Base-by-base conservation (phyloP, 2,797 vertebrate species). In the Halcyon chelicuti region DNA sequence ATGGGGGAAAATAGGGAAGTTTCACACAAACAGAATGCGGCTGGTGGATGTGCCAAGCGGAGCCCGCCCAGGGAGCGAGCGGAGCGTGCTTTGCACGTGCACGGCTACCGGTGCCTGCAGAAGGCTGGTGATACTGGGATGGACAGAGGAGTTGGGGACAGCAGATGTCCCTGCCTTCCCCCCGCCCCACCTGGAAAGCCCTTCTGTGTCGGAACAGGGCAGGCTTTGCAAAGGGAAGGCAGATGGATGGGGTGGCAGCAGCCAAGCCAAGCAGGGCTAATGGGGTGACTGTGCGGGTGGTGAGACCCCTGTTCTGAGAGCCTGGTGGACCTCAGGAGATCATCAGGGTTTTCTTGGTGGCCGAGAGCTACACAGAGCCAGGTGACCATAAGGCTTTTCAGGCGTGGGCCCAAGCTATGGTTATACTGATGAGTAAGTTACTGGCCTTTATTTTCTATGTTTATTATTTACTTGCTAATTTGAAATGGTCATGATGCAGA, bases 1-100 rank as follows among this genome's bases (percentile, higher is more conserved):
- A 95, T 92, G 71, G 83, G 40, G 65, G 82, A 92, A 95, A 95
- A 95, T 84, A 89, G 20, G 77, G 80, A 95, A 95, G 33, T 96
- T 96, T 61, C 77, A 82, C 80, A 93, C 29, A 70, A 71, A n/a
- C 72, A 60, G 90, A 86, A 94, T 72, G 91, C 81, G 60, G 11
- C 14, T 57, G 29, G 29, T 71, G 17, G 22, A 29, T 42, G 52
- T 87, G 94, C 96, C 83, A 96, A 17, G 8, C 47, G 14, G 29
- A 70, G 71, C n/a, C 55, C 75, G 89, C 28, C 37, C 0, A 0
- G 74, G 65, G 62, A 85, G 78, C 74, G 39, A 54, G 42, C 37
- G 31, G 54, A 72, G 66, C 0, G 22, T 51, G 40, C 62, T 77
- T 60, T 70, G 54, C 66, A 85, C n/a, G 1, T 12, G 13, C 23